Conservation (phyloP, 2,888 invertebrate species). For the Bombylius discolor region DNA sequence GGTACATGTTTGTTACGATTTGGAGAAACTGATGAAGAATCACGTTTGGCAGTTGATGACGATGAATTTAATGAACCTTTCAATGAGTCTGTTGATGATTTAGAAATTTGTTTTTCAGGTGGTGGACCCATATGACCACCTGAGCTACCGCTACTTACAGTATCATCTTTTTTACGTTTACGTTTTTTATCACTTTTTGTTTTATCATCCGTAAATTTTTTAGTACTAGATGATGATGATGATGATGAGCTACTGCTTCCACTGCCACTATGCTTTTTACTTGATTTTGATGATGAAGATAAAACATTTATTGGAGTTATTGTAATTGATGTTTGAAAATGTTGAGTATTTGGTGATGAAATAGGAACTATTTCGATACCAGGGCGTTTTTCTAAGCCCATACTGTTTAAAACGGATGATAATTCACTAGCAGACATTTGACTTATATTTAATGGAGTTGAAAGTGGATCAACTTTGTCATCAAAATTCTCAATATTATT, state of each 20-base stretch:
- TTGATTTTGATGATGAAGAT: conserved; percentile 27
- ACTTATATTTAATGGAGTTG: conserved; percentile 34
- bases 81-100: conserved; percentile 43
- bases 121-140: conserved; percentile 38
- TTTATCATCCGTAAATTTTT: conserved; percentile 28
- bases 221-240: conserved; percentile 6
- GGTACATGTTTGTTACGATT: neutral
- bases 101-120: conserved; percentile 66
- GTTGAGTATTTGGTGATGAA: conserved; percentile 44
- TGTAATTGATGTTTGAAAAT: conserved; percentile 67
- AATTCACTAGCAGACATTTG: conserved; percentile 47
- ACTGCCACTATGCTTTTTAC: conserved; percentile 23
- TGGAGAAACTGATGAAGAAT: neutral
- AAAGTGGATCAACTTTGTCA: no score
- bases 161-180: conserved; percentile 58
- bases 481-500: no score
- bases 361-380: conserved; percentile 81
- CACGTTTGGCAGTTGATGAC: neutral
- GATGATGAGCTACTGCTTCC: neutral
- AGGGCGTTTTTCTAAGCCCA: conserved; percentile 53
- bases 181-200: conserved; percentile 55
- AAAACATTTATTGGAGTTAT: conserved; percentile 58
- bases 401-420: conserved; percentile 45
- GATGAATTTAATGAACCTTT: conserved; percentile 22
- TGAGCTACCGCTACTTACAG: conserved; percentile 23